phyloP scores from a whole-genome alignment of 2,888 invertebrate genomes.

The Pollenia griseotomentosa region DNA sequence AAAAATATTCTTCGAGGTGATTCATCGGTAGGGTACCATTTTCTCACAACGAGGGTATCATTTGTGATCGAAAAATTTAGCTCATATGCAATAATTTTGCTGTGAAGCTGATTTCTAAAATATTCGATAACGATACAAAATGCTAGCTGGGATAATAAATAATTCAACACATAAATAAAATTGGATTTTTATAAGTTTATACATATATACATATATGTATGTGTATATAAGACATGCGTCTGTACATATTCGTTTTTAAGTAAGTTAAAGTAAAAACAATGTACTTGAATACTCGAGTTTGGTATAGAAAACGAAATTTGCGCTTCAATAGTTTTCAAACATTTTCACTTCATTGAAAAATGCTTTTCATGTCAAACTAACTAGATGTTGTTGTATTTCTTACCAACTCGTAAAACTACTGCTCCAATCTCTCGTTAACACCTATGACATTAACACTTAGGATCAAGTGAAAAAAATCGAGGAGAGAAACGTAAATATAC shows the following conservation, averaged over 20 bases:
- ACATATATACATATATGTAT: background rate
- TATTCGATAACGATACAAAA: too few relatives aligned
- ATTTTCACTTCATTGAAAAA: conserved; percentile 65
- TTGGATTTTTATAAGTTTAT: background rate
- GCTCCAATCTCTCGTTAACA: conserved; percentile 18
- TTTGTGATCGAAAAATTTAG: too few relatives aligned
- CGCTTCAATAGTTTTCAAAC: conserved; percentile 59
- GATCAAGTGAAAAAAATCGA: background rate
- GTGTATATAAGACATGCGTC: background rate
- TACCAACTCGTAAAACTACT: conserved; percentile 15
- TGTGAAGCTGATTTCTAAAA: too few relatives aligned
- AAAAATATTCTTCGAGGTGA: too few relatives aligned
- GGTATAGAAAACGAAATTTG: conserved; percentile 43
- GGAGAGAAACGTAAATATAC: background rate
- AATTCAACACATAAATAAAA: conserved; percentile 26
- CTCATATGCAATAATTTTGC: too few relatives aligned
- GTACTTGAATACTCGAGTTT: background rate
- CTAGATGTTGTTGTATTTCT: conserved; percentile 18
- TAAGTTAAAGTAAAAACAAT: conserved; percentile 8
- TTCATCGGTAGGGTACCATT: too few relatives aligned
- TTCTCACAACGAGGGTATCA: too few relatives aligned
- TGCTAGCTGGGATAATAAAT: background rate
- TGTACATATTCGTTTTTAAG: background rate
- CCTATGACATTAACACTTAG: background rate
- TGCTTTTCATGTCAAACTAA: conserved; percentile 41